Percentiles rank a stretch among this genome's conserved stretches.
Evolutionary conservation across 2,797 vertebrate genomes (phyloP).

Genomic region (Sphenodon punctatus): DNA sequence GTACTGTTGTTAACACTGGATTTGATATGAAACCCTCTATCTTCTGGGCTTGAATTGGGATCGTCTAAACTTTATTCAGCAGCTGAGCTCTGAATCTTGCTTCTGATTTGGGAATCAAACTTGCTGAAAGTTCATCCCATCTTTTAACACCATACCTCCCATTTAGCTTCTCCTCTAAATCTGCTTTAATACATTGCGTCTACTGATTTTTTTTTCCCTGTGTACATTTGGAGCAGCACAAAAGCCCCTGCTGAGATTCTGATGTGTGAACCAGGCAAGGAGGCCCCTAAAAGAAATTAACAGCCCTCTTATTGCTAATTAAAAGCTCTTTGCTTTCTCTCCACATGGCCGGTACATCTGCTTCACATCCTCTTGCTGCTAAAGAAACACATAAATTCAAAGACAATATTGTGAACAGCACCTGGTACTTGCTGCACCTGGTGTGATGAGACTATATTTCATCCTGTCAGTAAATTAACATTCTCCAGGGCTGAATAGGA

Average conservation of each 20-base stretch:
- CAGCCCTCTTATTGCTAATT: conserved; percentile 91
- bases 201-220: conserved; percentile 58
- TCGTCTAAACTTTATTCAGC: not conserved
- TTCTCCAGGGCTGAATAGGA: conserved; percentile 80
- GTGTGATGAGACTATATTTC: conserved; percentile 85
- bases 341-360: conserved; percentile 90
- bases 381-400: conserved; percentile 89
- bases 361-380: conserved; percentile 73
- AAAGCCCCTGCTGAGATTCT: conserved; percentile 65
- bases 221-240: conserved; percentile 47
- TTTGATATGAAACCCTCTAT: not conserved
- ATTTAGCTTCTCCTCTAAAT: conserved; percentile 61
- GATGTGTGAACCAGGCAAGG: conserved; percentile 62
- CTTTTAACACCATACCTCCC: not conserved
- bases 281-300: conserved; percentile 83
- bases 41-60: not conserved
- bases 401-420: conserved; percentile 85
- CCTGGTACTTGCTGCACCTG: conserved; percentile 89
- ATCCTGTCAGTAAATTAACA: conserved; percentile 92
- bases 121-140: conserved; percentile 14
- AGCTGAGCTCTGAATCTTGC: not conserved
- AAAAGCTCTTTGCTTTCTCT: conserved; percentile 93
- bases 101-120: not conserved
- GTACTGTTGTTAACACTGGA: not conserved
- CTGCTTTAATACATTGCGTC: conserved; percentile 61